Conservation (phyloP, 2,113 vertebrate species). For the Phalacrocorax aristotelis region DNA sequence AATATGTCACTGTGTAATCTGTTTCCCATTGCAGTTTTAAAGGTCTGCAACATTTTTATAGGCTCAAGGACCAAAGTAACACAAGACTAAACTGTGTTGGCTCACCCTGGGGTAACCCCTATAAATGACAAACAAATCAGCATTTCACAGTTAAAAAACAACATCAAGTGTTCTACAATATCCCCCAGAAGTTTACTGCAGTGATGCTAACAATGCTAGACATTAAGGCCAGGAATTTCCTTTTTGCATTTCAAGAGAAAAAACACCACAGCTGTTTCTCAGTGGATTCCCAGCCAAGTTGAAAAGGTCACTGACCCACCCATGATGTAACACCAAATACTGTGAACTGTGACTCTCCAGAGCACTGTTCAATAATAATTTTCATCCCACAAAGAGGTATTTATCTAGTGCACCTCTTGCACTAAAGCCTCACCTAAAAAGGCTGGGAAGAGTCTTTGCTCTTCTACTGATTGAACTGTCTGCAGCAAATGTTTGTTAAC, state of each 20-base stretch:
- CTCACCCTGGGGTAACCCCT: constrained; percentile 57
- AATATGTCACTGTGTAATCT: background rate
- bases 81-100: constrained; percentile 43
- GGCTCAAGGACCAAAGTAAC: constrained; percentile 12
- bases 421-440: background rate
- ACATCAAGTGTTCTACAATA: constrained; percentile 30
- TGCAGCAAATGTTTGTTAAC: background rate
- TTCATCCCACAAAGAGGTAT: background rate
- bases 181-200: constrained; percentile 36
- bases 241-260: constrained; percentile 48
- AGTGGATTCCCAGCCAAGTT: constrained; percentile 22
- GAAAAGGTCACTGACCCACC: constrained; percentile 17
- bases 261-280: constrained; percentile 35
- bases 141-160: constrained; percentile 54
- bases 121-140: constrained; percentile 66
- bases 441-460: background rate
- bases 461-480: background rate
- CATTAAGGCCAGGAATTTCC: constrained; percentile 48
- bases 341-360: background rate
- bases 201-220: constrained; percentile 48
- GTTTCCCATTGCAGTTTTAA: constrained; percentile 26
- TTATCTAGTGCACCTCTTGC: background rate
- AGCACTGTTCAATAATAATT: background rate
- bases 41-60: constrained; percentile 39
- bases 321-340: background rate